A percentile compares a stretch with the other conserved stretches of the same genome.
phyloP scores from a whole-genome alignment of 2,888 invertebrate genomes.

The Rhyacophila evoluta region DNA sequence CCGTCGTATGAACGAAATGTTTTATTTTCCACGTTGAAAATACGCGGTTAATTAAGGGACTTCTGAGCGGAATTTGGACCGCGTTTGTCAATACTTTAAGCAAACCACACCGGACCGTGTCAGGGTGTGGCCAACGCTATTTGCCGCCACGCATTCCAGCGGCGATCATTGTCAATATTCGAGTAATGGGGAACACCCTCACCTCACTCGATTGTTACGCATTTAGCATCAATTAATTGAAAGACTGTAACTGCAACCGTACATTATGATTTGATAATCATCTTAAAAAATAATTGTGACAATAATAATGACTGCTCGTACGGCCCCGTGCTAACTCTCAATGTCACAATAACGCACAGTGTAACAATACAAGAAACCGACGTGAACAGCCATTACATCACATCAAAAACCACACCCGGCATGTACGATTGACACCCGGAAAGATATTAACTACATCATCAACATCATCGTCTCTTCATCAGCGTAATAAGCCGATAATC shows the following conservation, averaged over 20 bases:
- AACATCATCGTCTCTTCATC: background rate
- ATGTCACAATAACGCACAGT: background rate
- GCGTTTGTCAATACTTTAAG: background rate
- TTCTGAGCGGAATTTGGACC: background rate
- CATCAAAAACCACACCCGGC: conserved; percentile 6
- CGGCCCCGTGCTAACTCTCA: background rate
- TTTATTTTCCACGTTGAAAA: no score
- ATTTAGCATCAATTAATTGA: conserved; percentile 31
- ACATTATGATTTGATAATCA: conserved; percentile 19
- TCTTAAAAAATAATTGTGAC: background rate
- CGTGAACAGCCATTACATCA: background rate
- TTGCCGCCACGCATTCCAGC: background rate
- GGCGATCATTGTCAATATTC: background rate
- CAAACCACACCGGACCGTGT: background rate
- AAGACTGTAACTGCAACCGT: conserved; percentile 54
- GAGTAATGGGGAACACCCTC: conserved; percentile 33
- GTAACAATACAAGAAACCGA: background rate
- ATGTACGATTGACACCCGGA: background rate
- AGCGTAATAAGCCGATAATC: background rate
- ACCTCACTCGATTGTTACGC: background rate
- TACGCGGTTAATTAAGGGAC: background rate
- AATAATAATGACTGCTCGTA: background rate
- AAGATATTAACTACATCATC: background rate
- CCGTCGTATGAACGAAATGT: background rate
- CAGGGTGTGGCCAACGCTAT: background rate